Percentiles rank a stretch among this genome's conserved stretches.
Conservation (phyloP, 2,113 vertebrate species). For the Pelodiscus sinensis region DNA sequence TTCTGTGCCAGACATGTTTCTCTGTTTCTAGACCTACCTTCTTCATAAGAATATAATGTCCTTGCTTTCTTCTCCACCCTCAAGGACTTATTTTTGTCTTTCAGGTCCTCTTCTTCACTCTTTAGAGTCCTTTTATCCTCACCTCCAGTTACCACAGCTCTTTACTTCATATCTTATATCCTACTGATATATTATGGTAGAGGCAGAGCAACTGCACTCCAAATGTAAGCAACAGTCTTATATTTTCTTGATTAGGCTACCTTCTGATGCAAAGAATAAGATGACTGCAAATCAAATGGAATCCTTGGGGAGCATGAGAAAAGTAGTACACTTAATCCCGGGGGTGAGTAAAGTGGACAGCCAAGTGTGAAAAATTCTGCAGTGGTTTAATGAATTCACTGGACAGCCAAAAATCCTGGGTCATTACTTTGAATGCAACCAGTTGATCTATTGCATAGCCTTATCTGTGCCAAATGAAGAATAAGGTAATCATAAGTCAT, state of each 20-base stretch:
- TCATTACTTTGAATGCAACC: neutral
- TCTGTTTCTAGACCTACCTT: neutral
- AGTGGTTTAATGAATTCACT: conserved; percentile 37
- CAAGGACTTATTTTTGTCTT: neutral
- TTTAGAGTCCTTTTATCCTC: neutral
- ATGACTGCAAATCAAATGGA: neutral
- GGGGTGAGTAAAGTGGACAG: neutral
- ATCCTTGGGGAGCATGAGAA: conserved; percentile 5
- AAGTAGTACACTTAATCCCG: neutral
- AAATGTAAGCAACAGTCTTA: neutral
- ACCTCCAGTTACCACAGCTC: neutral
- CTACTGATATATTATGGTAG: too few species aligned
- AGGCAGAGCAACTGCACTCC: neutral
- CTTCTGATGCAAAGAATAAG: neutral
- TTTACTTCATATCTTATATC: neutral
- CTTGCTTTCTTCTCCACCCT: neutral
- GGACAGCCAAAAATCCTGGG: conserved; percentile 14
- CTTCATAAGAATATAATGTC: neutral
- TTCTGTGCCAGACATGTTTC: neutral
- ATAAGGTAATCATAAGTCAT: neutral
- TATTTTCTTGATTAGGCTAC: neutral
- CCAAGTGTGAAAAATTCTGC: neutral
- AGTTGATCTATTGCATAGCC: conserved; percentile 3
- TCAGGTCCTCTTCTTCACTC: neutral
- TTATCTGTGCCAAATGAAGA: conserved; percentile 29